A percentile compares a stretch with the other conserved stretches of the same genome.
phyloP scores from a whole-genome alignment of 2,888 invertebrate species.

The Dasysyrphus albostriatus region DNA sequence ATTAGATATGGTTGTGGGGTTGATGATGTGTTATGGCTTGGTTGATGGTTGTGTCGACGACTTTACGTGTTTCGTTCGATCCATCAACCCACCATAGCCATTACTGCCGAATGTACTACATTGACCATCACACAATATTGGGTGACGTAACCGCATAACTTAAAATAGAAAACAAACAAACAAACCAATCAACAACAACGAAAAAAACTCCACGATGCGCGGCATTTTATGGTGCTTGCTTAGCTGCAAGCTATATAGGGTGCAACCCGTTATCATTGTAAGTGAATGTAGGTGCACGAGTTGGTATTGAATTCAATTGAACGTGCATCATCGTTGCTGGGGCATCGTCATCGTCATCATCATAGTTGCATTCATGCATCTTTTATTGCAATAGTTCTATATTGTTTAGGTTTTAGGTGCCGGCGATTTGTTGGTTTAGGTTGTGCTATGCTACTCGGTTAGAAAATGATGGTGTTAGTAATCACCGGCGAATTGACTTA shows the following conservation, averaged over 20 bases:
- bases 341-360: conserved; percentile 23
- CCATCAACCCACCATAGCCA: background rate
- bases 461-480: conserved; percentile 61
- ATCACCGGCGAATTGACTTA: conserved; percentile 64
- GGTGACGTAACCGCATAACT: conserved; percentile 68
- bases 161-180: conserved; percentile 60
- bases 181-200: background rate
- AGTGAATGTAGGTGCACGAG: conserved; percentile 57
- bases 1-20: conserved; percentile 45
- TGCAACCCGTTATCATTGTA: conserved; percentile 22
- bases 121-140: conserved; percentile 60
- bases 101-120: conserved; percentile 37
- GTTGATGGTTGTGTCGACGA: conserved; percentile 16
- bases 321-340: conserved; percentile 44
- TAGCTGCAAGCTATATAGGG: conserved; percentile 31
- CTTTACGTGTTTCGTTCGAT: conserved; percentile 27
- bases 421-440: conserved; percentile 60
- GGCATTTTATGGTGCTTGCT: conserved; percentile 32
- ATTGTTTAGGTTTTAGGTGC: conserved; percentile 57
- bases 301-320: conserved; percentile 58
- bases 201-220: conserved; percentile 15
- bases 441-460: conserved; percentile 42
- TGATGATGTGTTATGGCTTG: conserved; percentile 19
- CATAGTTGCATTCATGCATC: conserved; percentile 57
- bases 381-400: conserved; percentile 65